Conservation (phyloP, 2,888 invertebrate species). For the Pristionchus exspectatus region DNA sequence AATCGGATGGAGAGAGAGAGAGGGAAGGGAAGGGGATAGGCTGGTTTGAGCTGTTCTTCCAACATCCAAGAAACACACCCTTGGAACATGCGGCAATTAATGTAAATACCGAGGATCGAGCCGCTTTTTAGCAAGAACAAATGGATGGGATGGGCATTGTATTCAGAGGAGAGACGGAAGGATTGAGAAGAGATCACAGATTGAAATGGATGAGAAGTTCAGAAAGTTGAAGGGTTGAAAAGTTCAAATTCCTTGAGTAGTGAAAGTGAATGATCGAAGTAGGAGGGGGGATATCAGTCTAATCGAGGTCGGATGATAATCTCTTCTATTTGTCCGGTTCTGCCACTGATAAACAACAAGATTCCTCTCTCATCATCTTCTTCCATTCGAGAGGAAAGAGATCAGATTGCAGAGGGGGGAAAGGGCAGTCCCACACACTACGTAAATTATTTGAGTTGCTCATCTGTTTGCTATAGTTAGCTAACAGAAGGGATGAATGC, state of each 20-base stretch:
- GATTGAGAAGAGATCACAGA: background rate
- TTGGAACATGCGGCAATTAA: slow-evolving; percentile 43
- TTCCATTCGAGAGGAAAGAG: background rate
- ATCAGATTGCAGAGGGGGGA: background rate
- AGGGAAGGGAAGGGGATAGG: background rate
- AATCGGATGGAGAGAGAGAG: slow-evolving; percentile 7
- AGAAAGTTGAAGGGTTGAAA: background rate
- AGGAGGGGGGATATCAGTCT: background rate
- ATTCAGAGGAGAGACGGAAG: background rate
- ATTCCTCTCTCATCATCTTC: background rate
- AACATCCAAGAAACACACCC: background rate
- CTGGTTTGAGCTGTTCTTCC: slow-evolving; percentile 41
- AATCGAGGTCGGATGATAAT: slow-evolving; percentile 34
- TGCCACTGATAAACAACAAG: slow-evolving; percentile 12
- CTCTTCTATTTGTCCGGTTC: slow-evolving; percentile 8
- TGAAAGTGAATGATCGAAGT: slow-evolving; percentile 4
- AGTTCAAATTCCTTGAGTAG: background rate
- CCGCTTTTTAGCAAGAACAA: slow-evolving; percentile 4
- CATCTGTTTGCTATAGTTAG: slow-evolving; percentile 8
- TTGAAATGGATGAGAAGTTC: background rate
- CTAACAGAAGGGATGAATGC: background rate
- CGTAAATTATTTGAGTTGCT: background rate
- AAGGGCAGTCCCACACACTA: background rate
- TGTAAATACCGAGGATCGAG: slow-evolving; percentile 38
- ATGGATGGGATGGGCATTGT: background rate